Conservation (phyloP, 2,113 vertebrate species). For the Cichladusa arquata region DNA sequence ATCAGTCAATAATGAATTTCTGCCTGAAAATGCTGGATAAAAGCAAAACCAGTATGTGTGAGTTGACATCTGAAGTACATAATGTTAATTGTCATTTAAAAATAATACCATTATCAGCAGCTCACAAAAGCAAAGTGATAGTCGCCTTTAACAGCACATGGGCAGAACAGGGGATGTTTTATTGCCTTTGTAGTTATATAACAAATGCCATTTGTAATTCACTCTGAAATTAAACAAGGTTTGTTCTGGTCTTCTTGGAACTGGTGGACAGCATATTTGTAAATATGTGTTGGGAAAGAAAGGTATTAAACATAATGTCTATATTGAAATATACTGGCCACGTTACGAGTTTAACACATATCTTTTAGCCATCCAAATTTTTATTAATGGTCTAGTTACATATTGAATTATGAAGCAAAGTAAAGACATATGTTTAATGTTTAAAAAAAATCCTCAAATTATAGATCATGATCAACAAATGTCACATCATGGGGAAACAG, state of each 20-base stretch:
- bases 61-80: neutral
- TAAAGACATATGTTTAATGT: neutral
- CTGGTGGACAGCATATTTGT: neutral
- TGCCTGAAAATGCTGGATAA: neutral
- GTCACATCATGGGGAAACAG: neutral
- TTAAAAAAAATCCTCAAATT: neutral
- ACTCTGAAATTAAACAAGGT: neutral
- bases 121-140: neutral
- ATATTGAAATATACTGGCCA: neutral
- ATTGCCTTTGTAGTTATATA: neutral
- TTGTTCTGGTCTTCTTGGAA: neutral
- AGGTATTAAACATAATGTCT: neutral
- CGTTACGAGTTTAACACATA: neutral
- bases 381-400: neutral
- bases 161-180: neutral
- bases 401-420: neutral
- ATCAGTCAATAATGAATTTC: neutral
- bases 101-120: neutral
- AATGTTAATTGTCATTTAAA: neutral
- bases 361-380: neutral
- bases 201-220: neutral
- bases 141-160: neutral
- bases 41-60: neutral
- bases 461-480: neutral
- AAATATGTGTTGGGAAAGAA: neutral